Conservation (phyloP, 2,113 vertebrate genomes). For the Pluvianellus socialis region DNA sequence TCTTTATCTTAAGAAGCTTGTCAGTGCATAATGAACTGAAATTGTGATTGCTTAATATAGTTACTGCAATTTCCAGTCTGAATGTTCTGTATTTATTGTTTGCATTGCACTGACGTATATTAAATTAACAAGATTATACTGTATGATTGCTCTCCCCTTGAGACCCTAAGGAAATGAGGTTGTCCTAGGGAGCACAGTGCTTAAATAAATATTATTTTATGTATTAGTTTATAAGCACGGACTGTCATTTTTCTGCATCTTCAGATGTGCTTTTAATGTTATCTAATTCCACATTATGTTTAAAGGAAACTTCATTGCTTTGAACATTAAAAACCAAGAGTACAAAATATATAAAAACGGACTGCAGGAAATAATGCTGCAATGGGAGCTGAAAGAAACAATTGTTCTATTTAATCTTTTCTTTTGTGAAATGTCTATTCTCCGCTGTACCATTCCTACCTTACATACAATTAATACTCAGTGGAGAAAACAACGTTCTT, state of each 20-base stretch:
- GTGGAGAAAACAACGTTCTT: accelerated
- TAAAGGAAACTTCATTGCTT: constrained; percentile 11
- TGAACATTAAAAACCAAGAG: neutral
- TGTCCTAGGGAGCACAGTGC: constrained; percentile 8
- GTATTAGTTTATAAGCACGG: neutral
- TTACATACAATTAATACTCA: neutral
- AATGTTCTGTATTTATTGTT: constrained; percentile 55
- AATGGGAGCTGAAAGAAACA: neutral
- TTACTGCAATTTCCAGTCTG: constrained; percentile 43
- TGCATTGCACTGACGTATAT: constrained; percentile 41
- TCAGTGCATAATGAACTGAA: constrained; percentile 34
- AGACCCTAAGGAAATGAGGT: constrained; percentile 36
- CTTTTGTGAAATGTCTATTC: neutral
- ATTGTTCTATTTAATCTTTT: neutral
- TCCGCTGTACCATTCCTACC: neutral
- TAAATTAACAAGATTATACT: constrained; percentile 56
- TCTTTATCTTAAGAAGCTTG: constrained; percentile 45
- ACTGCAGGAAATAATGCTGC: neutral
- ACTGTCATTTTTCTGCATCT: neutral
- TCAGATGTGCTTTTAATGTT: constrained; percentile 20
- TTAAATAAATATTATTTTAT: constrained; percentile 49
- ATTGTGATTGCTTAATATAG: constrained; percentile 47
- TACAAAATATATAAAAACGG: neutral
- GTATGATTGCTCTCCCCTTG: constrained; percentile 46
- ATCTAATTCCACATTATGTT: neutral